These are phyloP conservation scores for Empis livida DNA, from an alignment of 2,888 invertebrate genomes.

Conservation along the genomic window DNA sequence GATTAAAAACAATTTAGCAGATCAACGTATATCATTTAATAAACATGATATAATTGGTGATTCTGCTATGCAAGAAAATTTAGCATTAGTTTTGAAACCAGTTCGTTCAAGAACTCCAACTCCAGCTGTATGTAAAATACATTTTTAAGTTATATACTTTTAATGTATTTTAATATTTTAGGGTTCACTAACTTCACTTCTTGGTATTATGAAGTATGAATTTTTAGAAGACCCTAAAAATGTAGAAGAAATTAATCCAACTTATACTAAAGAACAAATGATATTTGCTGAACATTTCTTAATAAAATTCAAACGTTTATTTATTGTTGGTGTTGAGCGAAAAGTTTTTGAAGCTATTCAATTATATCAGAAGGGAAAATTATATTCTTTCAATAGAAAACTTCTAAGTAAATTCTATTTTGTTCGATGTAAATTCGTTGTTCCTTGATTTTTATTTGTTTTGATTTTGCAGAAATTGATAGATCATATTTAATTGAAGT, in stretches of 20 bases:
- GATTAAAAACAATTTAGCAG: background rate
- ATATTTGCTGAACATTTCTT: slow-evolving; percentile 30
- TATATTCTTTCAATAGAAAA: slow-evolving; percentile 9
- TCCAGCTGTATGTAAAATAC: slow-evolving; percentile 20
- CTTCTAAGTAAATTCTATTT: slow-evolving; percentile 23
- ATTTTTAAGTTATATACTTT: background rate
- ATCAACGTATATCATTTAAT: too few relatives aligned
- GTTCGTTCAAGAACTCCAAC: slow-evolving; percentile 24
- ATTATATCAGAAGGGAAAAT: too few relatives aligned
- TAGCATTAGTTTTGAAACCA: slow-evolving; percentile 15
- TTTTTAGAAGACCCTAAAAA: background rate
- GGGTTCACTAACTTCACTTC: slow-evolving; percentile 28
- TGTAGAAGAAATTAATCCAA: slow-evolving; percentile 1
- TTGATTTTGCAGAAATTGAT: slow-evolving; percentile 20
- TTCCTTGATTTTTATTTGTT: too few relatives aligned
- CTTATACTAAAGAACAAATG: slow-evolving; percentile 14
- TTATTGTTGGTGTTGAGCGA: slow-evolving; percentile 26
- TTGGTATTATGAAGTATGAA: slow-evolving; percentile 18
- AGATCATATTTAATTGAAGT: slow-evolving; percentile 23
- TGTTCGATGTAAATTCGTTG: too few relatives aligned
- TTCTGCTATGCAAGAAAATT: slow-evolving; percentile 16
- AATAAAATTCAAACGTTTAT: slow-evolving; percentile 28
- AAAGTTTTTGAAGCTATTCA: slow-evolving; percentile 27
- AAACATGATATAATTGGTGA: too few relatives aligned
- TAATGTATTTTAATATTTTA: slow-evolving; percentile 6